Conservation (phyloP, 2,113 vertebrate species). For the Campylorhamphus procurvoides region DNA sequence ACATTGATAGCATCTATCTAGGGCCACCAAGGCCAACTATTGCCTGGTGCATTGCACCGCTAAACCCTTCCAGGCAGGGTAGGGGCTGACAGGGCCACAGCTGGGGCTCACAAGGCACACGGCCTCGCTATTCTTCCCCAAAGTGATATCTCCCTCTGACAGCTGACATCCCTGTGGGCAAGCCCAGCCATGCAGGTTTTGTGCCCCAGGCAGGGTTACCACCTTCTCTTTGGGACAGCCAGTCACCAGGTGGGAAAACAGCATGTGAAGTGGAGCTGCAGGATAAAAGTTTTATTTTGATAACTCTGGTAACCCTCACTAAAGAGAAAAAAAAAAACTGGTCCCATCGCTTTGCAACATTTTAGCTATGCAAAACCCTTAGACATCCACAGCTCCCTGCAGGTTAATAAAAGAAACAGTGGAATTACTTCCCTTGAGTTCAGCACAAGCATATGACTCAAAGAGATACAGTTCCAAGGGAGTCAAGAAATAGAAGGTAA, state of each 20-base stretch:
- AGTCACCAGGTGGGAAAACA: neutral
- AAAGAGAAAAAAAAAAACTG: neutral
- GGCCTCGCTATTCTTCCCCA: conserved; percentile 37
- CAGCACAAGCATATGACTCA: rapidly evolving
- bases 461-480: neutral
- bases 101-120: conserved; percentile 31
- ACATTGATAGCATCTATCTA: neutral
- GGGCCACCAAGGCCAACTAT: neutral
- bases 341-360: neutral
- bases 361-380: neutral
- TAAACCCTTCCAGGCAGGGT: conserved; percentile 38
- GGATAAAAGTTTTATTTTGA: neutral
- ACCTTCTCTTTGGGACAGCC: neutral
- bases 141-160: neutral
- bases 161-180: neutral
- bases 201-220: neutral
- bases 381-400: neutral
- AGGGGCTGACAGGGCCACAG: conserved; percentile 59
- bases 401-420: neutral
- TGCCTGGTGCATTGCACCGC: neutral
- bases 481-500: neutral
- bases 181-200: neutral
- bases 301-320: neutral
- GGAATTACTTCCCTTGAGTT: neutral
- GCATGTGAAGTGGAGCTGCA: neutral